A percentile compares a stretch with the other conserved stretches of the same genome.
Conservation (phyloP, 1,140 invertebrate species). For the Chrysopa pallens region DNA sequence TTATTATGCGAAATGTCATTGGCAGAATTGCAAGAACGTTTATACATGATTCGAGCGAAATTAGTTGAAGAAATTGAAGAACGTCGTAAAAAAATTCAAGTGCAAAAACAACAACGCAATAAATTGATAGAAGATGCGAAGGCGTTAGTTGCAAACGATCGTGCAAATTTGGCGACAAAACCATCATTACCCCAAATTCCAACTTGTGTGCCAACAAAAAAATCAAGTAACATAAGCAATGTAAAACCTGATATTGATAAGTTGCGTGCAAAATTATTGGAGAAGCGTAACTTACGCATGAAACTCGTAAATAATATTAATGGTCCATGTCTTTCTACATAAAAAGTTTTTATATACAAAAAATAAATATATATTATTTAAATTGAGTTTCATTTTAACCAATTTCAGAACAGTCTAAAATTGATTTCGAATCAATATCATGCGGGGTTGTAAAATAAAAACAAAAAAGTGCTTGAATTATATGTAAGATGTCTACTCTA, state of each 20-base stretch:
- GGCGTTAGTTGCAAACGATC: conserved; percentile 12
- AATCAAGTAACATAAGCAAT: too few relatives aligned
- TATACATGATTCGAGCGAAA: conserved; percentile 24
- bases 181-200: too few relatives aligned
- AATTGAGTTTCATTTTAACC: too few relatives aligned
- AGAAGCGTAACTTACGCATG: not conserved
- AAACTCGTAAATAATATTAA: not conserved
- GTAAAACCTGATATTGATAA: not conserved
- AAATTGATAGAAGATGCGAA: conserved; percentile 15
- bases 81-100: conserved; percentile 15
- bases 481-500: too few relatives aligned
- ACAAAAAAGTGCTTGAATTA: too few relatives aligned
- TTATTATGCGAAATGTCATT: conserved; percentile 38
- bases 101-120: conserved; percentile 12
- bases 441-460: too few relatives aligned
- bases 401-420: too few relatives aligned
- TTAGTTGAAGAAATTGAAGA: conserved; percentile 28
- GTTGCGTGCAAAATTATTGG: not conserved
- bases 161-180: not conserved
- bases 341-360: not conserved
- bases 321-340: not conserved
- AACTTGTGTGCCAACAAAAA: too few relatives aligned
- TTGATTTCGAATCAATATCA: too few relatives aligned
- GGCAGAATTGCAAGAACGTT: conserved; percentile 30
- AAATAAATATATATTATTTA: too few relatives aligned